Conservation (phyloP, 2,113 vertebrate genomes). For the Myiopsitta monachus region DNA sequence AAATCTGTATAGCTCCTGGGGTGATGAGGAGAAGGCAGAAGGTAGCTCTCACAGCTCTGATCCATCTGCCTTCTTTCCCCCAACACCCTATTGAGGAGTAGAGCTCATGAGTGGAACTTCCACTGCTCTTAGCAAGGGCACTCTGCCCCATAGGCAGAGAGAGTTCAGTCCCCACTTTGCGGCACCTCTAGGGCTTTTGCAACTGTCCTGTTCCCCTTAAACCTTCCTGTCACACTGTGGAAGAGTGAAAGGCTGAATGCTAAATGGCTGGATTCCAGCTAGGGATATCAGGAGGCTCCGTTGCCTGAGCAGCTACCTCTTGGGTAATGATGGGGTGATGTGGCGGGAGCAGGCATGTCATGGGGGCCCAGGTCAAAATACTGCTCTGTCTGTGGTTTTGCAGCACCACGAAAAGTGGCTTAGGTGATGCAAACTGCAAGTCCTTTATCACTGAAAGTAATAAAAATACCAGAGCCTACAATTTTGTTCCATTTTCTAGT, state of each 20-base stretch:
- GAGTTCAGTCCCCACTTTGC: not conserved
- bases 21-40: not conserved
- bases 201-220: not conserved
- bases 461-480: not conserved
- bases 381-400: not conserved
- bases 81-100: not conserved
- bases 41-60: not conserved
- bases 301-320: not conserved
- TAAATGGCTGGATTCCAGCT: not conserved
- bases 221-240: not conserved
- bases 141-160: not conserved
- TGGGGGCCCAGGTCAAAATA: not conserved
- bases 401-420: not conserved
- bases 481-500: not conserved
- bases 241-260: not conserved
- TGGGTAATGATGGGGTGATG: not conserved
- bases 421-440: not conserved
- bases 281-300: not conserved
- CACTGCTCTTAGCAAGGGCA: not conserved
- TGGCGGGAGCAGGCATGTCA: not conserved
- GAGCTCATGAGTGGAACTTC: not conserved
- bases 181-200: not conserved
- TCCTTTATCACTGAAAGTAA: not conserved
- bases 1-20: not conserved
- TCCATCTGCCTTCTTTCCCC: not conserved